phyloP scores from a whole-genome alignment of 2,888 invertebrate genomes.

The Prosopocoilus inquinatus region DNA sequence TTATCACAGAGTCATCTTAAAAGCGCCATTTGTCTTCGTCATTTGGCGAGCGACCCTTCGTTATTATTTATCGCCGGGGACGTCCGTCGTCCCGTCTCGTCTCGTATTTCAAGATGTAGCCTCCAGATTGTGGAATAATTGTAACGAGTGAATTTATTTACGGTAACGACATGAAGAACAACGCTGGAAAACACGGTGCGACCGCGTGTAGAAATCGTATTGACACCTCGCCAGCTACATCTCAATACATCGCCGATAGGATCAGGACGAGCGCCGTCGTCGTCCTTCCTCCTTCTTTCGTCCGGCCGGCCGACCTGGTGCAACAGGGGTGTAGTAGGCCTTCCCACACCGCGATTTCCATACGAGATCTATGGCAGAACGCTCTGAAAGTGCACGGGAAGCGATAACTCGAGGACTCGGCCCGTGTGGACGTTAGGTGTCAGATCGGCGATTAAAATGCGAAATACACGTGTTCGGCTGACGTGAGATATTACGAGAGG shows the following conservation, averaged over 20 bases:
- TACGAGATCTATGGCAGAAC: constrained; percentile 34
- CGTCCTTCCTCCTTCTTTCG: constrained; percentile 5
- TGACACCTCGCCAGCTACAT: constrained; percentile 27
- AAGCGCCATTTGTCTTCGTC: no score
- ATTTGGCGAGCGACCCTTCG: no score
- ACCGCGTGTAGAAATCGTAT: neutral
- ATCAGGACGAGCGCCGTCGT: constrained; percentile 10
- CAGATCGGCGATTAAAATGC: constrained; percentile 36
- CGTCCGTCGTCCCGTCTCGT: neutral
- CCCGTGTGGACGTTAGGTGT: constrained; percentile 10
- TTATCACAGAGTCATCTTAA: no score
- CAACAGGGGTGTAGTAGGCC: constrained; percentile 35
- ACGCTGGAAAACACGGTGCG: neutral
- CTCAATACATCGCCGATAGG: constrained; percentile 31
- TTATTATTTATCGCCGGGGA: no score
- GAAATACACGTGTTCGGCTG: constrained; percentile 41
- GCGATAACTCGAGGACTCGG: constrained; percentile 7
- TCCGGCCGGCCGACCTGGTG: constrained; percentile 21
- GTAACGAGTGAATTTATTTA: neutral
- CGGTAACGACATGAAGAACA: neutral
- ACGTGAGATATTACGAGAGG: constrained; percentile 40
- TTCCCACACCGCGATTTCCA: constrained; percentile 39
- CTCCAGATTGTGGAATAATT: neutral
- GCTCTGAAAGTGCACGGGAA: constrained; percentile 30
- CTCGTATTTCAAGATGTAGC: neutral